Conservation (phyloP, 2,888 invertebrate species). For the Parnassius apollo region DNA sequence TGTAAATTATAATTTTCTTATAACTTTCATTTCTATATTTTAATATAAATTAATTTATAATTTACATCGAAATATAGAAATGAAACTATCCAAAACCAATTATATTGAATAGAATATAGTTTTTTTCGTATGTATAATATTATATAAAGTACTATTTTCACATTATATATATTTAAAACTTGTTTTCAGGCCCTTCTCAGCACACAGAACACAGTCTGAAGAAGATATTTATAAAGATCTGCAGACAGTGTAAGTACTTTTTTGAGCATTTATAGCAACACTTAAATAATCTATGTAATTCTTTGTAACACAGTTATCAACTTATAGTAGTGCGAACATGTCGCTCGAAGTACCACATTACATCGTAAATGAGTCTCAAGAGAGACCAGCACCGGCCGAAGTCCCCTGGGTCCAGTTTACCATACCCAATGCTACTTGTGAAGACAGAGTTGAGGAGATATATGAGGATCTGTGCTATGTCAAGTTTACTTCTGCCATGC, state of each 20-base stretch:
- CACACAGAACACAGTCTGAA: conserved; percentile 88
- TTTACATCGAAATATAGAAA: no score
- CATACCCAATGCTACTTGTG: conserved; percentile 81
- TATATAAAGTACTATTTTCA: background rate
- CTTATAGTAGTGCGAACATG: conserved; percentile 56
- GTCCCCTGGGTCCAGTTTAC: conserved; percentile 85
- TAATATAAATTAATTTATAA: no score
- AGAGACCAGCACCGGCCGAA: conserved; percentile 53
- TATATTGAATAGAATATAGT: background rate
- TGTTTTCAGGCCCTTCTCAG: conserved; percentile 89
- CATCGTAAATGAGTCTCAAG: conserved; percentile 51
- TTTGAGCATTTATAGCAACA: conserved; percentile 21
- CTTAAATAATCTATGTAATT: background rate
- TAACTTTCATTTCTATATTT: no score
- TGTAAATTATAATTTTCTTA: no score
- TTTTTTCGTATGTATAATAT: background rate
- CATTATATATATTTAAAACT: conserved; percentile 2
- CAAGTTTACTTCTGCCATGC: conserved; percentile 86
- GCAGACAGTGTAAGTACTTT: conserved; percentile 87
- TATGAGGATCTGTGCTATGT: conserved; percentile 95
- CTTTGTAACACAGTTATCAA: conserved; percentile 19
- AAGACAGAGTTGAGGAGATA: conserved; percentile 89
- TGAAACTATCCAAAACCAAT: background rate
- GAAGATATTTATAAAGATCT: conserved; percentile 93
- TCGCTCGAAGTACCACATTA: conserved; percentile 53